phyloP scores from a whole-genome alignment of 1,140 invertebrate genomes.

The Drosophila arizonae region DNA sequence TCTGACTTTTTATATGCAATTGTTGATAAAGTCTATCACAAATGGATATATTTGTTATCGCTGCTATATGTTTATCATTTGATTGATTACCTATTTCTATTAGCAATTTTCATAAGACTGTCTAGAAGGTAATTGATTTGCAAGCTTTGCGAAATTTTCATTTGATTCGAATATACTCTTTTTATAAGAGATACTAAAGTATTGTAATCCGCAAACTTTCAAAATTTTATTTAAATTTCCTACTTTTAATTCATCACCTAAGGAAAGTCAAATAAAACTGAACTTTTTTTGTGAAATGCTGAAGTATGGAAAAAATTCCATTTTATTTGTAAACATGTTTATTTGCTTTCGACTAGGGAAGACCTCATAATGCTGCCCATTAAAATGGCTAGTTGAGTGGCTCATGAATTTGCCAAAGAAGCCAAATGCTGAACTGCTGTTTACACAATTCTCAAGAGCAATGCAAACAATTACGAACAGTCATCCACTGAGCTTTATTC shows the following conservation, averaged over 20 bases:
- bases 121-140: no score
- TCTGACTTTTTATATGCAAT: neutral
- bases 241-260: no score
- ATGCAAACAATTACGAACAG: conserved; percentile 19
- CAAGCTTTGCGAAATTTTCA: no score
- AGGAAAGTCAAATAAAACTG: no score
- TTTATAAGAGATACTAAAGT: no score
- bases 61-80: neutral
- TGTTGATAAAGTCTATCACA: neutral
- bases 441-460: conserved; percentile 22
- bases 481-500: conserved; percentile 22
- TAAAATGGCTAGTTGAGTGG: conserved; percentile 14
- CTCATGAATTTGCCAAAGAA: conserved; percentile 12
- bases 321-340: conserved; percentile 47
- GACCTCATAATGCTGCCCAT: conserved; percentile 11
- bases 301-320: conserved; percentile 46
- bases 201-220: no score
- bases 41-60: neutral
- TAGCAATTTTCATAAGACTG: neutral
- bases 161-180: no score
- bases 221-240: no score
- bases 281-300: no score
- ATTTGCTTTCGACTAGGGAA: conserved; percentile 47
- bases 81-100: neutral
- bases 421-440: conserved; percentile 3